Conservation (phyloP, 2,888 invertebrate species). For the Spilosoma lubricipeda region DNA sequence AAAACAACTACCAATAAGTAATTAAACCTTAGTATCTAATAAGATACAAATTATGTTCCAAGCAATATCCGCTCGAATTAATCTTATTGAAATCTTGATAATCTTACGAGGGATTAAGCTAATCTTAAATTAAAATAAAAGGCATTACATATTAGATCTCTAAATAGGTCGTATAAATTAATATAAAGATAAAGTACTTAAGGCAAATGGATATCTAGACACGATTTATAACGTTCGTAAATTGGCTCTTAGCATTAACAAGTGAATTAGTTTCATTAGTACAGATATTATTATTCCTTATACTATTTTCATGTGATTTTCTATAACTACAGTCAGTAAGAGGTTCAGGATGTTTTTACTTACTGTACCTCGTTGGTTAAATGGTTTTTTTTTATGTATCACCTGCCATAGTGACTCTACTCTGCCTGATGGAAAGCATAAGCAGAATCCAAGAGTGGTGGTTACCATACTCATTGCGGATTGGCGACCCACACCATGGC, state of each 20-base stretch:
- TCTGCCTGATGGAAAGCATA: too few relatives aligned
- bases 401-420: too few relatives aligned
- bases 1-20: neutral
- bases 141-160: neutral
- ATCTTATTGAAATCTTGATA: conserved; percentile 1
- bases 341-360: too few relatives aligned
- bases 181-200: neutral
- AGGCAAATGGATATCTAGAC: neutral
- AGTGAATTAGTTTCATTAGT: neutral
- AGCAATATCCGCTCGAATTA: neutral
- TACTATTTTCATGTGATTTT: too few relatives aligned
- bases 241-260: neutral
- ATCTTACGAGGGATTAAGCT: conserved; percentile 2
- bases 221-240: neutral
- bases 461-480: too few relatives aligned
- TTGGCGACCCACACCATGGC: too few relatives aligned
- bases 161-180: conserved; percentile 1
- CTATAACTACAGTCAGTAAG: too few relatives aligned
- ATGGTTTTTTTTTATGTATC: too few relatives aligned
- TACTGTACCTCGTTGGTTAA: too few relatives aligned
- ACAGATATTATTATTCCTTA: too few relatives aligned
- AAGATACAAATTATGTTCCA: neutral
- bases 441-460: too few relatives aligned
- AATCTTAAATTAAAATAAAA: neutral
- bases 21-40: neutral